Evolutionary conservation across 2,113 vertebrate genomes (phyloP), one percentile per base, ranked within the genome.

Genomic region (Lucifuga dentata): DNA sequence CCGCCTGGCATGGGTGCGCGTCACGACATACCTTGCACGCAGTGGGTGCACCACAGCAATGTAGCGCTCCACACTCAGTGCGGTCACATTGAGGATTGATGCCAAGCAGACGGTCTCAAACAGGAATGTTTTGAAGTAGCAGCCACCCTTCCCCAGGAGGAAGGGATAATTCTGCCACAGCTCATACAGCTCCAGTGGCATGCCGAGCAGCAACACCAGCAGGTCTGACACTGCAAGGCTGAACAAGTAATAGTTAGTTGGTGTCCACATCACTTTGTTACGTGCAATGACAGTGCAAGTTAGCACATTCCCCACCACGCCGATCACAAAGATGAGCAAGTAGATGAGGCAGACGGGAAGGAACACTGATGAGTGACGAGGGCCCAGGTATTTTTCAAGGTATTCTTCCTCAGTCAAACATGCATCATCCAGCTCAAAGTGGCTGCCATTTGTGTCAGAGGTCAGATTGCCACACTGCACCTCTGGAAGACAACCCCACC

Each of bases 231-330:
- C 57, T 0, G 97, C 96, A 70, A 99, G 88, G 86, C 98, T 99
- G 91, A 99, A 94, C 36, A 99, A 88, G 86, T 98, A 99, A 84
- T 94, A 96, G 90, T 99, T 98, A 55, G 97, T 99, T 40, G 97
- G 95, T 0, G 95, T 97, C 83, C 92, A 91, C 97, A 99, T 97
- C 76, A 96, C 90, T 12, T 93, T 94, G 87, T 98, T 92, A 68
- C 89, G 91, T 5, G 94, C 78, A 73, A 98, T 97, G 74, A 98
- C 95, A 0, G 83, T 80, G 76, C 97, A 99, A 5, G 96, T 99
- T 20, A 99, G 91, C 0, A 68, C 78, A 17, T 99, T 99, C 21
- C 98, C 98, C 74, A 95, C 53, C 0, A 93, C 86, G 0, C 97
- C 98, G 40, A 97, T 92, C 29, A 86, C 12, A 0, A 98, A 98